A percentile compares a stretch with the other conserved stretches of the same genome.
Evolutionary conservation across 1,140 invertebrate genomes (phyloP).

Genomic region (Pseudomyrmex sp.): DNA sequence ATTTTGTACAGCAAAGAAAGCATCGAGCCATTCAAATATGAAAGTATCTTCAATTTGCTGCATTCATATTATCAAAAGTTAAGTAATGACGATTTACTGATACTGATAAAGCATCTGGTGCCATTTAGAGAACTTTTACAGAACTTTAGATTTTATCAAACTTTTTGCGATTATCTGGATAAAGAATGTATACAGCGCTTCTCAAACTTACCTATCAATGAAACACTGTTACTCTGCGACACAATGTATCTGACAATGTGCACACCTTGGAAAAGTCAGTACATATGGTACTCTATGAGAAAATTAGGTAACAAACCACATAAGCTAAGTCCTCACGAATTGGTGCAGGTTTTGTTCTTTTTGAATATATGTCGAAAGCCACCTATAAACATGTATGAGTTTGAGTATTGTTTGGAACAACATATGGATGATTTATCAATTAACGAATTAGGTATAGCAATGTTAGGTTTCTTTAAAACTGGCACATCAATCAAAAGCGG

Average conservation of each 20-base stretch:
- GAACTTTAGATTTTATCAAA: rapidly evolving
- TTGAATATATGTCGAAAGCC: constrained; percentile 83
- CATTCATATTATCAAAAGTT: not conserved
- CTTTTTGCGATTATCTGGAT: not conserved
- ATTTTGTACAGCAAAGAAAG: not conserved
- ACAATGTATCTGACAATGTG: not conserved
- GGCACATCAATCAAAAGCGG: constrained; percentile 84
- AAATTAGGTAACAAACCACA: constrained; percentile 82
- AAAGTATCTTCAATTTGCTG: constrained; percentile 77
- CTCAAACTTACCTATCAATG: not conserved
- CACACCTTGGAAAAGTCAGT: constrained; percentile 59
- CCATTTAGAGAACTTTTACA: not conserved
- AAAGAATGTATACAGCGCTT: constrained; percentile 4
- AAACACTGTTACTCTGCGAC: constrained; percentile 38
- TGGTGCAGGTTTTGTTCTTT: constrained; percentile 86
- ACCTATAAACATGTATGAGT: constrained; percentile 85
- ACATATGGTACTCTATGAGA: constrained; percentile 82
- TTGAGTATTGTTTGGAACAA: constrained; percentile 84
- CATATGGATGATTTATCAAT: constrained; percentile 83
- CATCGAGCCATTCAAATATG: constrained; percentile 16
- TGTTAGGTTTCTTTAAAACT: constrained; percentile 88
- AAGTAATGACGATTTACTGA: constrained; percentile 8
- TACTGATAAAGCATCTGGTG: not conserved
- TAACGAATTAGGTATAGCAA: constrained; percentile 86
- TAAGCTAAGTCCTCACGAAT: constrained; percentile 83